phyloP scores from a whole-genome alignment of 1,140 invertebrate genomes.

The Trachymyrmex septentrionalis region DNA sequence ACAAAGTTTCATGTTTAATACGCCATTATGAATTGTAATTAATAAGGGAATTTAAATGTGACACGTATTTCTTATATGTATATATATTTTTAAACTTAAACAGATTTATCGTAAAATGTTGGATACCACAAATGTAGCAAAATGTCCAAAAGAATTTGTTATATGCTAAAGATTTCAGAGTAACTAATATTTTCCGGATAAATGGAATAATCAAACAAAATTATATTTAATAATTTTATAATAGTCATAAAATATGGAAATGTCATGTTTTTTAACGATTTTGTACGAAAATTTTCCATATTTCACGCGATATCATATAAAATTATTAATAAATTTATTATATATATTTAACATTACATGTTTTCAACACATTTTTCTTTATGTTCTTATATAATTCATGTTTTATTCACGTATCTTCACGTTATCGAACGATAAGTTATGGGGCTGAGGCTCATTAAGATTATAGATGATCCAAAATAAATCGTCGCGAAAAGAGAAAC shows the following conservation, averaged over 20 bases:
- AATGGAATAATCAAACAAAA: background rate
- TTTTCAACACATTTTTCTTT: background rate
- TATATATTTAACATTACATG: background rate
- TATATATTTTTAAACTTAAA: background rate
- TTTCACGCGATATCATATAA: background rate
- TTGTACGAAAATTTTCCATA: background rate
- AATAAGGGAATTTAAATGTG: background rate
- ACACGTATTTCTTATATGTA: background rate
- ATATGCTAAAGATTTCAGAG: background rate
- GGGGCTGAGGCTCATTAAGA: background rate
- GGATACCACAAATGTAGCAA: background rate
- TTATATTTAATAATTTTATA: conserved; percentile 4
- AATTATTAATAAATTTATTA: conserved; percentile 9
- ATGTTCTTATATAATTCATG: background rate
- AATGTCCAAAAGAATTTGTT: background rate
- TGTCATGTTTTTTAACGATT: background rate
- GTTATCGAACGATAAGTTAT: background rate
- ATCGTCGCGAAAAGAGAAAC: background rate
- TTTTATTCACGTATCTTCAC: background rate
- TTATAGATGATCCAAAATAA: background rate
- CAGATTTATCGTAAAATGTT: background rate
- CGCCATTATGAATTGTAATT: background rate
- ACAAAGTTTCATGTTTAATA: background rate
- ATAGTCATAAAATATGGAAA: background rate
- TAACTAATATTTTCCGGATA: background rate